Base-by-base conservation (phyloP, 1,140 invertebrate species). In the Cydia fagiglandana region DNA sequence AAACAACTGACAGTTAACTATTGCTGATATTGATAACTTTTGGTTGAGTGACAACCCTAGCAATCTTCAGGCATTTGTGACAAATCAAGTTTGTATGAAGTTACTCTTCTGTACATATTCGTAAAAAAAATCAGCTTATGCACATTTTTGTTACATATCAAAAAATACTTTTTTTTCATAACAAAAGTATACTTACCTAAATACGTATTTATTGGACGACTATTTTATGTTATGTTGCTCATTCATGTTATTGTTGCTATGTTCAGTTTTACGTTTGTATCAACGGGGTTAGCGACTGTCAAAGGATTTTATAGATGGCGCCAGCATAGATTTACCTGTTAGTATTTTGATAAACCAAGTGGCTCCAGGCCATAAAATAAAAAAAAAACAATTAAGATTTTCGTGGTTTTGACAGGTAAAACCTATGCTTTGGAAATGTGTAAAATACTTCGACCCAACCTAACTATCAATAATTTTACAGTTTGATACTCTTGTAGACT, bases 401-500 rank as follows among this genome's bases (percentile, higher is more conserved):
- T 41, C 9, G 47, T 50, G 4, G 15, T 15, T 15, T 50, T 50
- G 47, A 15, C 13, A 15, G 47, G 15, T 50, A 15, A 47, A 12
- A 47, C 45, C 45, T 47, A 47, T 15, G 45, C 45, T 15, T 47
- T 12, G 2, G 45, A 15, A 47, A 47, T 47, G 2, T 47, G 45
- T 47, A 47, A 15, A 47, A 47, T 47, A 47, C 45, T 47, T 47
- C 12, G 38, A 45, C 13, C 41, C 2, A 45, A 12, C 41, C 12
- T 4, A 9, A 50, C 7, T 56, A 7, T 56, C 53, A 56, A 24
- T 61, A 61, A 10, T 24, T 61, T 61, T 61, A 24, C 56, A 61
- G 56, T 81, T 84, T 70, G 66, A 70, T 38, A 45, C 34, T 70
- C 30, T 70, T 70, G 30, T 34, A 66, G 28, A 13, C 53, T 56